These are phyloP conservation scores for Tetropium fuscum DNA, from an alignment of 2,888 invertebrate genomes.

Conservation along the genomic window DNA sequence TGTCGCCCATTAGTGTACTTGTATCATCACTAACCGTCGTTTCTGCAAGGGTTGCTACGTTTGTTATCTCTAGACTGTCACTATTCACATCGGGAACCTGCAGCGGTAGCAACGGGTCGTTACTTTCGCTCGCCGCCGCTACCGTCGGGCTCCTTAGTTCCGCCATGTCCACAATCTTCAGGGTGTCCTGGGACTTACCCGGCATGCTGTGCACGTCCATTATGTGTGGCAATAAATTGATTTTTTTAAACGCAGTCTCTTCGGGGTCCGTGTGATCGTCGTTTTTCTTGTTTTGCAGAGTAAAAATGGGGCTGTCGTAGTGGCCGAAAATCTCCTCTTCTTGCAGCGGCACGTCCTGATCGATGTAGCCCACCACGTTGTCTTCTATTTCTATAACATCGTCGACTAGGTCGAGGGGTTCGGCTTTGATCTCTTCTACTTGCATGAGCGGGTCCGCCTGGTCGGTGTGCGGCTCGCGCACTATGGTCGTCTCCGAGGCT, in stretches of 20 bases:
- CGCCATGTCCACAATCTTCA: conserved; percentile 11
- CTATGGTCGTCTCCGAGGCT: conserved; percentile 41
- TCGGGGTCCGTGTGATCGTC: conserved; percentile 17
- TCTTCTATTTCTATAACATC: conserved; percentile 49
- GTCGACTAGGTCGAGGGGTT: conserved; percentile 60
- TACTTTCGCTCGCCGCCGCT: conserved; percentile 28
- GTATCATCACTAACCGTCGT: too few species aligned
- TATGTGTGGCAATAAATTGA: conserved; percentile 33
- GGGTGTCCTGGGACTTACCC: conserved; percentile 21
- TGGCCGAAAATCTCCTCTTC: conserved; percentile 47
- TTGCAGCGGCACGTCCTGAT: conserved; percentile 35
- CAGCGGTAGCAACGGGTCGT: conserved; percentile 26
- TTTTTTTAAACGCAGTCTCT: conserved; percentile 34
- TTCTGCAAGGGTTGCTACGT: too few species aligned
- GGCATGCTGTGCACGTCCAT: conserved; percentile 43
- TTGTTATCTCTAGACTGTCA: too few species aligned
- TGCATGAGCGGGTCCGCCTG: conserved; percentile 50
- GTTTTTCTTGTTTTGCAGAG: conserved; percentile 22
- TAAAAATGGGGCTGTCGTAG: conserved; percentile 46
- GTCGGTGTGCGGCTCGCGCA: conserved; percentile 43
- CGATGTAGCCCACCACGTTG: conserved; percentile 43
- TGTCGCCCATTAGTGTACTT: too few species aligned
- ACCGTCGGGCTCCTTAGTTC: conserved; percentile 11
- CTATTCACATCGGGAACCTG: too few species aligned
- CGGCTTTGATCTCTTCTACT: conserved; percentile 59